Evolutionary conservation across 2,113 vertebrate genomes (phyloP), one percentile per base, ranked within the genome.

Genomic region (Aphelocoma coerulescens): DNA sequence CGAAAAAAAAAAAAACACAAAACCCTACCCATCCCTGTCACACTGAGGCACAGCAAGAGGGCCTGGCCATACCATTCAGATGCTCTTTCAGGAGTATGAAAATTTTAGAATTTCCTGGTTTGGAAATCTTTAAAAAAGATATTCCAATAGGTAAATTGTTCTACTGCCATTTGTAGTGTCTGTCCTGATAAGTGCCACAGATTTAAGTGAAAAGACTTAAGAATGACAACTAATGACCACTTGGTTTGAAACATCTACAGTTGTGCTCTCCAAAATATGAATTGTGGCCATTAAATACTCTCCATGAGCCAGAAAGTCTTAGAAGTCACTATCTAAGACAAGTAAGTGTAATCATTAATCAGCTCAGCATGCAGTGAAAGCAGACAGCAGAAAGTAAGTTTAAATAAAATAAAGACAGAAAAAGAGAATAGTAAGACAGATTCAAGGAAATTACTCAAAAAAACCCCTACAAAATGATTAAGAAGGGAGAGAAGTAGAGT

Each of bases 21-120:
- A 89, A 19, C 12, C 27, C n/a, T 27, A 1, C 43, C 39, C 0
- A 0, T 20, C 16, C 43, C 43, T 39, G 37, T 43, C 61, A 69
- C 51, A 57, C 18, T 71, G 86, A 95, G 51, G 73, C 77, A 61
- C n/a, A 97, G 79, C n/a, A 79, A 95, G 48, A 82, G 39, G 26
- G 13, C 15, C 32, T 48, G 39, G 52, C 33, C 4, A 2, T 21
- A 51, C 9, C 37, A 51, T 27, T 66, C 28, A 62, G 49, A 55
- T 18, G 33, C 6, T 76, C 72, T 49, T 85, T 69, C 44, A 37
- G 28, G 15, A 90, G 15, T 14, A 79, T 1, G 6, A 63, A 63
- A 86, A 61, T 48, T n/a, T 35, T 37, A 43, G 35, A 85, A 65
- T 44, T 91, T 87, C 59, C 41, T 59, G 33, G 4, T 88, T 65